phyloP scores from a whole-genome alignment of 2,797 vertebrate genomes.

The Melanotaenia pygmaea region DNA sequence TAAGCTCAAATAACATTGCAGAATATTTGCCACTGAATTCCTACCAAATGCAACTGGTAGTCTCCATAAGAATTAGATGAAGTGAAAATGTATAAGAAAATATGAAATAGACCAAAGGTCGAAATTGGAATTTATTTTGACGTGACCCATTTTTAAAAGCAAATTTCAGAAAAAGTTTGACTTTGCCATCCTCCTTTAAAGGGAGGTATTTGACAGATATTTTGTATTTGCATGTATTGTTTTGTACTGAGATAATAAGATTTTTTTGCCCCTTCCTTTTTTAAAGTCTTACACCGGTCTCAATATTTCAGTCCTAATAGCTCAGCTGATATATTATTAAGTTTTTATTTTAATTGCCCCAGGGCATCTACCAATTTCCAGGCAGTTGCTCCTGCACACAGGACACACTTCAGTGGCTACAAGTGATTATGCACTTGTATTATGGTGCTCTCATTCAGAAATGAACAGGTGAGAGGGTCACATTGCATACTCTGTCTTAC shows the following conservation, averaged over 20 bases:
- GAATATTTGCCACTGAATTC: slow-evolving; percentile 25
- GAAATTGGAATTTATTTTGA: neutral
- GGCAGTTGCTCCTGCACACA: slow-evolving; percentile 1
- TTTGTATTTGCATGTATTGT: no score
- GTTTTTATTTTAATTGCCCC: slow-evolving; percentile 6
- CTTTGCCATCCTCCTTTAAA: neutral
- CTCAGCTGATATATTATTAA: neutral
- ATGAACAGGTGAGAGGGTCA: slow-evolving; percentile 55
- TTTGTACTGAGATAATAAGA: neutral
- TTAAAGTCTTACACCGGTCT: neutral
- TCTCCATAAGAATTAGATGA: slow-evolving; percentile 15
- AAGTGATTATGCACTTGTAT: slow-evolving; percentile 41
- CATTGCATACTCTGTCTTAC: slow-evolving; percentile 37
- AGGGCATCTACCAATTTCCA: slow-evolving; percentile 15
- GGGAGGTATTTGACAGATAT: neutral
- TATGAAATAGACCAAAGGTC: neutral
- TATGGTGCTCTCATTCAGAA: slow-evolving; percentile 33
- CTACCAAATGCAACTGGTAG: slow-evolving; percentile 13
- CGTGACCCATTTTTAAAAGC: neutral
- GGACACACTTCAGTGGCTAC: slow-evolving; percentile 33
- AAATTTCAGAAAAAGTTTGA: neutral
- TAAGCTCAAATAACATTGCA: slow-evolving; percentile 45
- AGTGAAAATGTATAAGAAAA: slow-evolving; percentile 3
- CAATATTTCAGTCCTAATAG: neutral
- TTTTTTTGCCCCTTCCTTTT: neutral